Evolutionary conservation across 1,140 invertebrate genomes (phyloP).

Genomic region (Drosophila suzukii): DNA sequence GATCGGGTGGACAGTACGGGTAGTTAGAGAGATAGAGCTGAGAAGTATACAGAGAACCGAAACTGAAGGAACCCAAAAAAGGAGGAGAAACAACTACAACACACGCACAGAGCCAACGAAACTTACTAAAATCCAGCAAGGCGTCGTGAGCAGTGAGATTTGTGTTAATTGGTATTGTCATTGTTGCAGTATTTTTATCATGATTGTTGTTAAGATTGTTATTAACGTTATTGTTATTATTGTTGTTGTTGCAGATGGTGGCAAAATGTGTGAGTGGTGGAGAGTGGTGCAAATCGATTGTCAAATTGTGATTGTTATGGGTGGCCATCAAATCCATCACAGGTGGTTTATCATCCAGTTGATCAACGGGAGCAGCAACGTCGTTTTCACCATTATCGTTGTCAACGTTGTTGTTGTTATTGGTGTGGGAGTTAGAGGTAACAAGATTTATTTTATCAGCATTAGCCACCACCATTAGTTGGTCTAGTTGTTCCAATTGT

Average conservation of each 20-base stretch:
- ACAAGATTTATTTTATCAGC: conserved; percentile 85
- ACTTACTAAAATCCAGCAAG: conserved; percentile 83
- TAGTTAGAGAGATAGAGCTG: conserved; percentile 4
- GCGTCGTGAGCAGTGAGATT: conserved; percentile 71
- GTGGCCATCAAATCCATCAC: conserved; percentile 53
- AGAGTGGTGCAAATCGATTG: conserved; percentile 62
- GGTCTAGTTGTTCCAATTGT: conserved; percentile 87
- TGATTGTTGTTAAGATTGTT: conserved; percentile 47
- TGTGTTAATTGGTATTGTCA: conserved; percentile 63
- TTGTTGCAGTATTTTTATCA: conserved; percentile 53
- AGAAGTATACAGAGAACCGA: background rate
- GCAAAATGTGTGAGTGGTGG: conserved; percentile 61
- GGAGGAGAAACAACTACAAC: conserved; percentile 54
- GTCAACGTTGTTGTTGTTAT: conserved; percentile 37
- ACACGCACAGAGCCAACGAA: conserved; percentile 74
- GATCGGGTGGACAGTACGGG: conserved; percentile 10
- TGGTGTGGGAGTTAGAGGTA: conserved; percentile 81
- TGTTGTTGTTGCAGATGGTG: conserved; percentile 55
- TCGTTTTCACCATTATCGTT: conserved; percentile 45
- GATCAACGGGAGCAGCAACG: conserved; percentile 18
- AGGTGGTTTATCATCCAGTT: conserved; percentile 50
- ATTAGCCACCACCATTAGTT: conserved; percentile 85
- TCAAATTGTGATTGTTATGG: conserved; percentile 47
- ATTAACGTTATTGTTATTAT: conserved; percentile 22
- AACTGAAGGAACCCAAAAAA: conserved; percentile 25